Evolutionary conservation across 2,113 vertebrate genomes (phyloP).

Genomic region (Setophaga coronata): DNA sequence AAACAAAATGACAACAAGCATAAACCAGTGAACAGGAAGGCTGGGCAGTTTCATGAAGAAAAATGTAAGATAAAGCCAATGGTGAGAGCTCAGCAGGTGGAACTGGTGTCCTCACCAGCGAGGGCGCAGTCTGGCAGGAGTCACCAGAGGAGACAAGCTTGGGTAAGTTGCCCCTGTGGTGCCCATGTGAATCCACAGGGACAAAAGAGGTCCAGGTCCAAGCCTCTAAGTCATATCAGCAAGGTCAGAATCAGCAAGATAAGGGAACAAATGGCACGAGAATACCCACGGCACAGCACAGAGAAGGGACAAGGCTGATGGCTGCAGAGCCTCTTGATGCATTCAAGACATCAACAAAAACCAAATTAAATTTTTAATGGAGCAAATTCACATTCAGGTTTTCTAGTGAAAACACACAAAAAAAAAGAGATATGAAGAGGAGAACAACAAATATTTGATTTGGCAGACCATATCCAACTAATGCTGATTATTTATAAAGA

Average conservation of each 20-base stretch:
- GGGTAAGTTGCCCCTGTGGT: accelerated
- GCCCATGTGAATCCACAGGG: background rate
- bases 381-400: background rate
- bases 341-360: background rate
- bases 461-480: background rate
- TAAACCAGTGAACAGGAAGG: background rate
- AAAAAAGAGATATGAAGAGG: background rate
- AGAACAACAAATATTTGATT: background rate
- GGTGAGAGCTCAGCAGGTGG: accelerated
- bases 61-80: background rate
- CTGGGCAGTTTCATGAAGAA: background rate
- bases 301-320: background rate
- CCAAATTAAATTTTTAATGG: background rate
- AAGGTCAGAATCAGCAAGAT: background rate
- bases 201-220: background rate
- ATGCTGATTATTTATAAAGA: background rate
- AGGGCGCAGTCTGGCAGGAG: background rate
- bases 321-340: background rate
- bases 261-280: background rate
- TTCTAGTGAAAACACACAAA: background rate
- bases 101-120: background rate
- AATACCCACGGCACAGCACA: accelerated
- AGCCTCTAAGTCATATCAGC: background rate
- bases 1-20: background rate
- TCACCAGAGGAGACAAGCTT: background rate